These are phyloP conservation scores for Pyrrhosoma nymphula DNA, from an alignment of 2,888 invertebrate genomes.

Conservation along the genomic window DNA sequence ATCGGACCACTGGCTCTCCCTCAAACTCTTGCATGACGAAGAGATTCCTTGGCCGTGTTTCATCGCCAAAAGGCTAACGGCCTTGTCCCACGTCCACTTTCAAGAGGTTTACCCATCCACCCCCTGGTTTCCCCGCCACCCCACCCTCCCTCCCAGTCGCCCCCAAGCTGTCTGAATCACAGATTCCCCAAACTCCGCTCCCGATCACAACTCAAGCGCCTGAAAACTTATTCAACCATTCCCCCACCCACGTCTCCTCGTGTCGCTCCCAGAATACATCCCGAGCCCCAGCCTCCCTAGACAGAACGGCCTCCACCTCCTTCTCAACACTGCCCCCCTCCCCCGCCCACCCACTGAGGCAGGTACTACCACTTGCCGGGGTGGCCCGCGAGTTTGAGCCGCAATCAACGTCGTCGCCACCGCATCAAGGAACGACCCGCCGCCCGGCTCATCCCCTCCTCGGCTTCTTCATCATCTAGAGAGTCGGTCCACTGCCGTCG, in stretches of 20 bases:
- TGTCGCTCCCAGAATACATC: background rate
- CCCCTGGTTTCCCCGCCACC: background rate
- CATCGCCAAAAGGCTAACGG: slow-evolving; percentile 2
- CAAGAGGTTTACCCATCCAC: background rate
- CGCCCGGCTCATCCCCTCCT: background rate
- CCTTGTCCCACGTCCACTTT: background rate
- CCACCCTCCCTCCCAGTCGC: background rate
- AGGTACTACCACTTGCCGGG: background rate
- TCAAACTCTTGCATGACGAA: background rate
- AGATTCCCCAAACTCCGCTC: no score
- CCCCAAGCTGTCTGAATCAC: background rate
- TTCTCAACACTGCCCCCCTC: background rate
- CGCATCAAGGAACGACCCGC: background rate
- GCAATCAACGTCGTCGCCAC: background rate
- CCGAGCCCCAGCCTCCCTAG: background rate
- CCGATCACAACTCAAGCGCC: slow-evolving; percentile 15
- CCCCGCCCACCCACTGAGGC: background rate
- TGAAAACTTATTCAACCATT: slow-evolving; percentile 20
- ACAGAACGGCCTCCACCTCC: background rate
- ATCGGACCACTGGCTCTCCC: background rate
- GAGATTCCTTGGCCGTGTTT: slow-evolving; percentile 16
- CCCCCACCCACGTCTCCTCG: background rate
- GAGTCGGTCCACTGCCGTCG: background rate
- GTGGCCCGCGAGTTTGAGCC: slow-evolving; percentile 39
- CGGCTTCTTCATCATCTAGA: no score